Base-by-base conservation (phyloP, 2,888 invertebrate genomes). In the Idaea straminata region DNA sequence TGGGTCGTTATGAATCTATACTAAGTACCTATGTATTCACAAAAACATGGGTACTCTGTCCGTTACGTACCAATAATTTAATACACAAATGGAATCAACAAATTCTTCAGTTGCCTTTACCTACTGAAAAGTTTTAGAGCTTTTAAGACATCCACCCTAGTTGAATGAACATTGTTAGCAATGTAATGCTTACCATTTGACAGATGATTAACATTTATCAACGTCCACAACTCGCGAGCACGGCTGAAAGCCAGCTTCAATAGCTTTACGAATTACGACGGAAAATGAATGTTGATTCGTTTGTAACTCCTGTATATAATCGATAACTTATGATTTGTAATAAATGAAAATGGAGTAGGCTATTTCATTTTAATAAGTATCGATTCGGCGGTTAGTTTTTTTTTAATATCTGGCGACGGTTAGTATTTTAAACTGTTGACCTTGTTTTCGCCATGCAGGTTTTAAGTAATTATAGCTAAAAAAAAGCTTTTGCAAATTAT, bases 201-300 rank as follows among this genome's bases (percentile, higher is more conserved):
- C 83, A 85, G 83, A 88, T 86, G 83, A 78, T 79, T 77, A 82
- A 80, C 84, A 88, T 88, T 87, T 86, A 83, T 88, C 87, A 87
- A 80, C 77, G 83, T 81, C 83, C 78, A 73, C 73, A 76, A 75
- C 71, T 78, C 72, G 73, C 80, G 77, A 80, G 80, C 78, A 76
- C 79, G 16, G 81, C 74, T 82, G 81, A 82, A 82, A 83, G 81
- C 81, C 79, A 85, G 84, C 83, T 85, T 85, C 83, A 85, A 86
- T 85, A 80, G 80, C 47, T 47, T 5, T 7, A 36, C 36, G 36
- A 7, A 25, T 25, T 73, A 78, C 74, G 75, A 77, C 80, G 81
- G 72, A 74, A 76, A 85, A 86, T 84, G 79, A 88, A 87, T 86
- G 83, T 81, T 82, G 81, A 84, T 83, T 82, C 80, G 77, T 77